Conservation (phyloP, 2,797 vertebrate species). For the Cyclopterus lumpus region DNA sequence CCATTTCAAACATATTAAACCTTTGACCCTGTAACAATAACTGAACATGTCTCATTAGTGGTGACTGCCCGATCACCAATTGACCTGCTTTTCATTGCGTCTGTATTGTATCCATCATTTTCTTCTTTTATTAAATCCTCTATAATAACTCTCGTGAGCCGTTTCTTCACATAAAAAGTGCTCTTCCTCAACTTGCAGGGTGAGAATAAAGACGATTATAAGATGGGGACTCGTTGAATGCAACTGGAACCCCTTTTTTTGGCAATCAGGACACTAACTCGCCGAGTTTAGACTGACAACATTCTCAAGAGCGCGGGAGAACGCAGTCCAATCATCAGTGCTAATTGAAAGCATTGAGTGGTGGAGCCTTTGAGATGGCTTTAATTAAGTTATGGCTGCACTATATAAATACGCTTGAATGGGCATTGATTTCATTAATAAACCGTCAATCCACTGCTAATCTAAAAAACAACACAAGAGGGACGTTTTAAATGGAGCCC, state of each 20-base stretch:
- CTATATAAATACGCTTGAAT: slow-evolving; percentile 39
- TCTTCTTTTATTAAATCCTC: background rate
- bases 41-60: background rate
- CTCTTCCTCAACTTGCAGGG: background rate
- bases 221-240: background rate
- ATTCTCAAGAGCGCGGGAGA: slow-evolving; percentile 18
- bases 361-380: slow-evolving; percentile 28
- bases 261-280: slow-evolving; percentile 22
- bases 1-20: background rate
- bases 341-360: slow-evolving; percentile 40
- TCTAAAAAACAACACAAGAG: slow-evolving; percentile 30
- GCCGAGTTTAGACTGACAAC: slow-evolving; percentile 17
- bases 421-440: slow-evolving; percentile 25
- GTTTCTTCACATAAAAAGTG: slow-evolving; percentile 4
- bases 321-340: slow-evolving; percentile 35
- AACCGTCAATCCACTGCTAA: slow-evolving; percentile 26
- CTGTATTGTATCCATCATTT: background rate
- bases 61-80: background rate
- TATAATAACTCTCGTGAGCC: background rate
- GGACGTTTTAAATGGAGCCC: background rate
- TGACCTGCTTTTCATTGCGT: background rate
- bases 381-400: slow-evolving; percentile 48
- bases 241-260: slow-evolving; percentile 23
- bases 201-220: background rate
- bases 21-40: background rate